Evolutionary conservation across 1,140 invertebrate genomes (phyloP).

Genomic region (Papilio aristodemus): DNA sequence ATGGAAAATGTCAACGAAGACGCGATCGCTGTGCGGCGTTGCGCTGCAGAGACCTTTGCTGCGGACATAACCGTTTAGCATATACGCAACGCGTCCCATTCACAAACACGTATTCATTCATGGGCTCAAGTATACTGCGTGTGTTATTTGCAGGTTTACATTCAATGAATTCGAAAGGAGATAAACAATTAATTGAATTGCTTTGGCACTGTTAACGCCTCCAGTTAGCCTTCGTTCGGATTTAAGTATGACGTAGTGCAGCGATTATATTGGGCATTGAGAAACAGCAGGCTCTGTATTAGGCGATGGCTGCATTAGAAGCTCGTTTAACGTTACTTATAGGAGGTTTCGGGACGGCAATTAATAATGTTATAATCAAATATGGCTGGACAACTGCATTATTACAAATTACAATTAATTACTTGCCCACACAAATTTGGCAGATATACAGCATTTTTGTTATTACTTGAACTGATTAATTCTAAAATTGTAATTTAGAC

Average conservation of each 20-base stretch:
- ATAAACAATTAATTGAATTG: slow-evolving; percentile 75
- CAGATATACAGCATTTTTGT: background rate
- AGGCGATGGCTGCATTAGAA: slow-evolving; percentile 63
- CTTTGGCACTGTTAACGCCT: slow-evolving; percentile 64
- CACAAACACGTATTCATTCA: slow-evolving; percentile 24
- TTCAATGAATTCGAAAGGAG: slow-evolving; percentile 54
- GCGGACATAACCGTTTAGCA: slow-evolving; percentile 37
- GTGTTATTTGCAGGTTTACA: slow-evolving; percentile 27
- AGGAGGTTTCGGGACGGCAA: slow-evolving; percentile 9
- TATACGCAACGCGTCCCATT: slow-evolving; percentile 31
- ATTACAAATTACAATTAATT: slow-evolving; percentile 3
- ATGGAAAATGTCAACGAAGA: slow-evolving; percentile 61
- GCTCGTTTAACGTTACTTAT: slow-evolving; percentile 44
- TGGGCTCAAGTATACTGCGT: slow-evolving; percentile 1
- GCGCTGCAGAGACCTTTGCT: slow-evolving; percentile 44
- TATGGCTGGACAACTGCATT: slow-evolving; percentile 31
- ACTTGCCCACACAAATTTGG: background rate
- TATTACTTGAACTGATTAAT: background rate
- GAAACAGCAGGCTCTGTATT: slow-evolving; percentile 58
- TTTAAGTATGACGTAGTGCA: slow-evolving; percentile 69
- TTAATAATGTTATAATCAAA: slow-evolving; percentile 33
- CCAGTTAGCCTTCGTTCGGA: slow-evolving; percentile 71
- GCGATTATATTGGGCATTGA: slow-evolving; percentile 56
- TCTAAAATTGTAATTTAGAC: no score
- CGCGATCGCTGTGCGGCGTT: slow-evolving; percentile 40